phyloP scores from a whole-genome alignment of 64 coral and sea anemone genomes.

The Pocillopora verrucosa region DNA sequence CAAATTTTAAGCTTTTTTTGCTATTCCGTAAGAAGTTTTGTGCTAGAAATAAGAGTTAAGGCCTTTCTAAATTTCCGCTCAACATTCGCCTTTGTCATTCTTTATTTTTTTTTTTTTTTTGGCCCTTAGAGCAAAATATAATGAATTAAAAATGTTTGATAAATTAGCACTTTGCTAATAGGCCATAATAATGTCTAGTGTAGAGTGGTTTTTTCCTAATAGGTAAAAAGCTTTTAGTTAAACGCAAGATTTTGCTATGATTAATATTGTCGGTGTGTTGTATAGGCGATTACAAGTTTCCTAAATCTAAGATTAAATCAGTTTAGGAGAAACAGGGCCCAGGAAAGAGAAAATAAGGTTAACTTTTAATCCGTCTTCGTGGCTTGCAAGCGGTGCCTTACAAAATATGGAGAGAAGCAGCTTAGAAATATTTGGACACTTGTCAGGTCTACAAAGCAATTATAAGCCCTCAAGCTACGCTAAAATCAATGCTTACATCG shows the following conservation, averaged over 20 bases:
- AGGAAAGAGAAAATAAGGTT: not conserved
- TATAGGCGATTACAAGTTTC: not conserved
- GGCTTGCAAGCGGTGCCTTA: not conserved
- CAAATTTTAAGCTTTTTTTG: not conserved
- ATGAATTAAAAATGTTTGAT: constrained; percentile 1
- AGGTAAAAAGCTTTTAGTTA: constrained; percentile 15
- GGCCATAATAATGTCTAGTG: constrained; percentile 17
- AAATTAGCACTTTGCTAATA: constrained; percentile 40
- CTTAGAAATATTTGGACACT: not conserved
- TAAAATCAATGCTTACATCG: too few species aligned
- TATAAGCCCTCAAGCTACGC: not conserved
- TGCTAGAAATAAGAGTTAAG: not conserved
- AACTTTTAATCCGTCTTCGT: constrained; percentile 18
- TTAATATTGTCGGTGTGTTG: not conserved
- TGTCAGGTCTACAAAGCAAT: not conserved
- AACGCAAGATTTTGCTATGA: not conserved
- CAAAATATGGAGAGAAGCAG: not conserved
- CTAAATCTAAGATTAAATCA: not conserved
- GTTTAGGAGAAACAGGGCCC: not conserved
- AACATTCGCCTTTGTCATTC: not conserved
- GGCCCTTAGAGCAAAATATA: not conserved
- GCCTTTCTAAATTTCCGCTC: not conserved
- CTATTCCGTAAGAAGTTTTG: not conserved
- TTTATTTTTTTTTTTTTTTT: not conserved
- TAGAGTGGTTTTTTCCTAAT: constrained; percentile 1